Evolutionary conservation across 2,113 vertebrate species (phyloP), one percentile per base, ranked within the genome.

Genomic region (Polypterus bichir): DNA sequence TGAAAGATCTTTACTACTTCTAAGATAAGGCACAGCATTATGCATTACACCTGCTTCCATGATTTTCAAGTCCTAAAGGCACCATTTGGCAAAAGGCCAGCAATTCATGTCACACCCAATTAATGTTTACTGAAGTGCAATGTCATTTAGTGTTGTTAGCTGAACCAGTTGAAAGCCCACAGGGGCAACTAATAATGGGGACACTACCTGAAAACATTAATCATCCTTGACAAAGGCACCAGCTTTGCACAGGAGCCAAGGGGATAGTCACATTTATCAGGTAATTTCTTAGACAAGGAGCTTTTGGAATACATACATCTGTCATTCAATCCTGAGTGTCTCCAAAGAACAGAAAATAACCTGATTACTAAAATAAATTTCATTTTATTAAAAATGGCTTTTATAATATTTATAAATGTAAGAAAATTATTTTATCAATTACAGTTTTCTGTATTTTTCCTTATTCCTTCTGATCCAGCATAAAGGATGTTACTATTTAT

Each of bases 191-290:
- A 54, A 62, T 62, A 54, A 62, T 62, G 49, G 60, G 60, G 60
- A 51, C 49, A 54, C 44, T 46, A 62, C 60, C 60, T 62, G 44
- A 44, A 54, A 46, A 62, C 60, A 53, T 62, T 45, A 62, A 62
- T 62, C 49, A 62, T 45, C 44, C 6, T 45, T 52, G 49, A 52
- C 60, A 10, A 3, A 44, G 44, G 49, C 44, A 62, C n/a, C 60
- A 53, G 6, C 48, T 51, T 53, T 62, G 44, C 6, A n/a, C 49
- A 62, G 48, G 5, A 58, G 56, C 56, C 56, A 45, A 45, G 56
- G 56, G 56, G 56, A 58, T 45, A 58, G 56, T 58, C 56, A 58
- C n/a, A 7, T 3, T 44, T 58, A 58, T 44, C 56, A 58, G 56
- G 56, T 58, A 58, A 58, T 58, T 58, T 58, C 27, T 58, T 58